Base-by-base conservation (phyloP, 2,797 vertebrate genomes). In the Pipistrellus kuhlii region DNA sequence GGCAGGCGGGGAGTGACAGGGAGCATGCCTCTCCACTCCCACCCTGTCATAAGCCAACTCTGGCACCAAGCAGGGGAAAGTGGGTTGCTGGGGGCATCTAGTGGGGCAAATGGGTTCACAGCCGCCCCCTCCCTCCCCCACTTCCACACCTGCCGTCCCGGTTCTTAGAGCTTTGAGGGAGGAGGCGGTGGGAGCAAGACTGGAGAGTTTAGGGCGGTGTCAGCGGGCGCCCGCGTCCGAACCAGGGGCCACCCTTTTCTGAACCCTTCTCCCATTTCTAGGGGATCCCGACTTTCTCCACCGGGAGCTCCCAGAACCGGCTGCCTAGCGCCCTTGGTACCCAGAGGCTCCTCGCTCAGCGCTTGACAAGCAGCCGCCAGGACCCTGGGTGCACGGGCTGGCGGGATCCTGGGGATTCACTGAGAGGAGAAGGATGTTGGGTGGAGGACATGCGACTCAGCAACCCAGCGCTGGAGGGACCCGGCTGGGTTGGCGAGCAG, bases 181-280 rank as follows among this genome's bases (percentile, higher is more conserved):
- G 75, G 41, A 80, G 76, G 41, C 6, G 3, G 57, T 32, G 25
- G 57, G 18, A 89, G 14, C 59, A 5, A 53, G 64, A 13, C 0
- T 10, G 41, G 48, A 85, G 80, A 96, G 94, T 97, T 97, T 62
- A 57, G 66, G 82, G 41, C 68, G 10, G 30, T 86, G 89, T 78
- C 68, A 6, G 27, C 44, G 4, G 69, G 30, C 23, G 10, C 35
- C 71, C 3, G 46, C 27, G 23, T 23, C 73, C 41, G 48, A 46
- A 71, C 20, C 62, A 30, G 44, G 18, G 12, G 41, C 25, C 32
- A 30, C 44, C 30, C 73, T 82, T 85, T 57, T 68, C 83, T 9
- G 85, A 77, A 66, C 2, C 13, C 72, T 35, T 57, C 53, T n/a
- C 46, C 23, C 9, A 0, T 35, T 73, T 73, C 21, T 8, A 0